phyloP scores from a whole-genome alignment of 2,888 invertebrate species.

The Bimastos eiseni region DNA sequence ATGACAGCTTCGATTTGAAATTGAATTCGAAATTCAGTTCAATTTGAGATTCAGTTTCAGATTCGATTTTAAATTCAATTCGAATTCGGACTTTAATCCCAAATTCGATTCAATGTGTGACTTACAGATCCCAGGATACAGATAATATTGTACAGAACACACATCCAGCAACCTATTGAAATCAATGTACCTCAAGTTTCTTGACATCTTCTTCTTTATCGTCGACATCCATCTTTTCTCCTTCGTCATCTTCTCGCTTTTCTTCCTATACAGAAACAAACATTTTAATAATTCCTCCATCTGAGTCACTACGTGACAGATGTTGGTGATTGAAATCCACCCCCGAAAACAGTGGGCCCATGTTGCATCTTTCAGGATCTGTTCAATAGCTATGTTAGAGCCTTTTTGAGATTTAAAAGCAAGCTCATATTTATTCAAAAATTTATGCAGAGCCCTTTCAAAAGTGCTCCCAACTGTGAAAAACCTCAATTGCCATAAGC shows the following conservation, averaged over 20 bases:
- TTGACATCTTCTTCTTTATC: slow-evolving; percentile 49
- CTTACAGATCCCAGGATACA: too few species aligned
- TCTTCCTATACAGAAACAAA: slow-evolving; percentile 13
- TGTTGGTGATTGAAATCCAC: not conserved
- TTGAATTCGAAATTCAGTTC: too few species aligned
- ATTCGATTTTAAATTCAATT: too few species aligned
- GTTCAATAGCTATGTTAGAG: not conserved
- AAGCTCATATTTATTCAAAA: not conserved
- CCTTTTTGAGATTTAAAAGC: not conserved
- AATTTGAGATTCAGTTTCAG: too few species aligned
- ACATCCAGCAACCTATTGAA: not conserved
- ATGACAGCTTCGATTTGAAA: too few species aligned
- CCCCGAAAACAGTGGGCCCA: not conserved
- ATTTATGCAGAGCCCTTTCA: not conserved
- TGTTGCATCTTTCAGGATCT: not conserved
- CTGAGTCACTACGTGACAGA: not conserved
- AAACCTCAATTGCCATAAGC: too few species aligned
- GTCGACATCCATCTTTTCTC: slow-evolving; percentile 59
- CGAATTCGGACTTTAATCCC: too few species aligned
- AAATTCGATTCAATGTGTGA: too few species aligned
- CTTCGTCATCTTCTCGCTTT: slow-evolving; percentile 44
- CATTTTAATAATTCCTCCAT: not conserved
- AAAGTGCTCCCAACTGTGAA: too few species aligned
- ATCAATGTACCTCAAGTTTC: slow-evolving; percentile 42
- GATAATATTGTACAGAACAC: not conserved